Evolutionary conservation across 2,888 invertebrate genomes (phyloP).

Genomic region (Yponomeuta malinellus): DNA sequence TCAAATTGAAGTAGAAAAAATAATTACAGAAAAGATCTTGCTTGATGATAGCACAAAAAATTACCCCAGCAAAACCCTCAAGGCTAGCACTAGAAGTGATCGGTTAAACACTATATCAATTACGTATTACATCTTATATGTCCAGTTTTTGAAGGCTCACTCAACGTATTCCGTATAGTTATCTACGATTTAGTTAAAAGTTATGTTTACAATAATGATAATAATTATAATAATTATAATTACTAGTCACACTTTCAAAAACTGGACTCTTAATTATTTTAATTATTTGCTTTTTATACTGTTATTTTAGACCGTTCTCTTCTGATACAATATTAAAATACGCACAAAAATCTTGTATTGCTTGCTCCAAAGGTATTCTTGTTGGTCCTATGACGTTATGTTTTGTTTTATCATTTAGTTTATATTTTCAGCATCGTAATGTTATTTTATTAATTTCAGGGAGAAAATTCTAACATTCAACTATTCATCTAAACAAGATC

Average conservation of each 20-base stretch:
- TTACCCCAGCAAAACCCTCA: neutral
- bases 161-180: too few species aligned
- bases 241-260: neutral
- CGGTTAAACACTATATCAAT: slow-evolving; percentile 29
- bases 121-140: slow-evolving; percentile 48
- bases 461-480: neutral
- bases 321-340: slow-evolving; percentile 11
- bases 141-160: neutral
- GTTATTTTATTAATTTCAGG: neutral
- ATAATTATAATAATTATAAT: neutral
- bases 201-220: too few species aligned
- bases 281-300: slow-evolving; percentile 15
- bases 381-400: slow-evolving; percentile 10
- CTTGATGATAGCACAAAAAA: neutral
- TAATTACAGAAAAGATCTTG: too few species aligned
- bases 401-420: slow-evolving; percentile 3
- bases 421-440: neutral
- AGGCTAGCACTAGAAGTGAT: slow-evolving; percentile 38
- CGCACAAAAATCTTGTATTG: slow-evolving; percentile 9
- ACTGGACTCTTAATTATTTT: neutral
- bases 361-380: slow-evolving; percentile 9
- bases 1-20: too few species aligned
- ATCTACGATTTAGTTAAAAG: too few species aligned
- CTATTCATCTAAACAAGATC: slow-evolving; percentile 16
- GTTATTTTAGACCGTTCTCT: slow-evolving; percentile 5